Conservation (phyloP, 2,888 invertebrate species). For the Rotaria macrura region DNA sequence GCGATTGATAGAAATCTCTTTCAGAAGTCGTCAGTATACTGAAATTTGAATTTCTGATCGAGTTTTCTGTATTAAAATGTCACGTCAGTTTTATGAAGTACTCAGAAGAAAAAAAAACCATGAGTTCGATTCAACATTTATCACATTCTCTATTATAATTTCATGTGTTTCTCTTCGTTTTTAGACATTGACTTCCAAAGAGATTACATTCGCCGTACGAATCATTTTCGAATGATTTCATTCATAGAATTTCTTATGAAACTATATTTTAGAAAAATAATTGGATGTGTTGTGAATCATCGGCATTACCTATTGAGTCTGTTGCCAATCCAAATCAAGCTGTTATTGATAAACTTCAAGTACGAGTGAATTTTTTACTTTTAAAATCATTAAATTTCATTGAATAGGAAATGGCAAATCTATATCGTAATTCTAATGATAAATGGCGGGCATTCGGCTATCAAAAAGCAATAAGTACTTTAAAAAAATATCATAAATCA, state of each 20-base stretch:
- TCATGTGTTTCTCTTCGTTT: background rate
- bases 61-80: too few species aligned
- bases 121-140: too few species aligned
- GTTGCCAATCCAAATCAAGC: background rate
- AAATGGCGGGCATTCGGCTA: constrained; percentile 52
- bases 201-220: background rate
- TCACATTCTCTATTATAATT: too few species aligned
- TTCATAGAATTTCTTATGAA: too few species aligned
- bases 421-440: constrained; percentile 52
- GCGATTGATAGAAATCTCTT: too few species aligned
- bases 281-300: background rate
- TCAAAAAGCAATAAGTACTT: constrained; percentile 50
- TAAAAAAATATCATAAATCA: constrained; percentile 45
- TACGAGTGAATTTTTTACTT: background rate
- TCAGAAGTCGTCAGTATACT: too few species aligned
- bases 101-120: too few species aligned
- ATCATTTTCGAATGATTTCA: too few species aligned
- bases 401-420: constrained; percentile 48
- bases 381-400: too few species aligned
- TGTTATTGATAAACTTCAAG: constrained; percentile 3
- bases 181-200: background rate
- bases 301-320: background rate
- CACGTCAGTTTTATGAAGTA: too few species aligned
- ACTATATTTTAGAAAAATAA: background rate
- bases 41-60: too few species aligned